Evolutionary conservation across 2,797 vertebrate species (phyloP), one percentile per base, ranked within the genome.

Genomic region (Rachycentron canadum): DNA sequence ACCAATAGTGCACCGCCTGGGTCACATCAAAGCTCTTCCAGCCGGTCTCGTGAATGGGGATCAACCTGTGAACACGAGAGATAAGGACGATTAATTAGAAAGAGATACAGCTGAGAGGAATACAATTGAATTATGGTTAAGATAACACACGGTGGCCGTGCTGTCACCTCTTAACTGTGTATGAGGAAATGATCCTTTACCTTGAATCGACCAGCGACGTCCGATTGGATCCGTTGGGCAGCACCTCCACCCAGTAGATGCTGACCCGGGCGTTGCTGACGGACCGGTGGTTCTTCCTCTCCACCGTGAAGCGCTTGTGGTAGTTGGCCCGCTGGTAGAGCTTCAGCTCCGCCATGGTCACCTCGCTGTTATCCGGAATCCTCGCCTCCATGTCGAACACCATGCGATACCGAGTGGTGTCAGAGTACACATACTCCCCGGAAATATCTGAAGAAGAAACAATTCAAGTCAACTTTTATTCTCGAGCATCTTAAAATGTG

Each of bases 1-100:
- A 96, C 98, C 98, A 99, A 91, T 96, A 96, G 62, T 96, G 96
- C 84, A 99, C 96, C 0, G 97, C 98, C 87, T 98, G 97, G 0
- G 97, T 99, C 92, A 99, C 97, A 68, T 99, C 98, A 76, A 99
- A 98, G 94, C 96, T 96, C 90, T 93, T 97, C 98, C 98, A 99
- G 80, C 97, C 97, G 0, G 95, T 95, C 76, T 97, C 96, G 21
- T 94, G 93, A 75, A 98, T 94, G 32, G 96, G 95, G 89, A 99
- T 95, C 93, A 97, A 92, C 92, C 97, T 98, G 89, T 76, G 82
- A 86, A 72, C 49, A n/a, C 1, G 58, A 17, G 45, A 53, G 71
- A 85, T 62, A 66, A 74, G 69, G 47, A 21, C 40, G 23, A 68
- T 90, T 82, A 82, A 85, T 90, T 85, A 86, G 28, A 74, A 19